phyloP scores from a whole-genome alignment of 2,888 invertebrate species.

The Clistopyga incitator region DNA sequence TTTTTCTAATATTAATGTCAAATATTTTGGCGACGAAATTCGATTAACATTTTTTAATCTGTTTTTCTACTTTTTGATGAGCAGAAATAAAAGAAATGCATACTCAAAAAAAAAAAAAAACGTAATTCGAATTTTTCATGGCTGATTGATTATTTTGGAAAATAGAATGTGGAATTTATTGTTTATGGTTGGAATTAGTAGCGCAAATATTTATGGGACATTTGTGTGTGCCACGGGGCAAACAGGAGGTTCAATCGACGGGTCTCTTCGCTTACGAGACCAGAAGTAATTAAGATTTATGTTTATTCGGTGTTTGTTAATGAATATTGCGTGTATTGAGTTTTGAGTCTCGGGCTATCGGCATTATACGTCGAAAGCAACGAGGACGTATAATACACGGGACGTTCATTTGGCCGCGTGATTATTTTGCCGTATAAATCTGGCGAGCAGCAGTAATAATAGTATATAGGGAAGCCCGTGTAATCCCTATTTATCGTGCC shows the following conservation, averaged over 20 bases:
- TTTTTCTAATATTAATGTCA: too few species aligned
- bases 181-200: neutral
- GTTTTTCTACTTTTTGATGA: too few species aligned
- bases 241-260: neutral
- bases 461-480: constrained; percentile 18
- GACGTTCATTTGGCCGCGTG: constrained; percentile 27
- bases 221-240: neutral
- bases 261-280: neutral
- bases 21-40: too few species aligned
- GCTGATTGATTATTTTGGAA: neutral
- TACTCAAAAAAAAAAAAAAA: too few species aligned
- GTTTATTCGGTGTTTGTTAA: constrained; percentile 21
- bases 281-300: constrained; percentile 15
- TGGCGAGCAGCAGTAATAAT: constrained; percentile 22
- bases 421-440: constrained; percentile 56
- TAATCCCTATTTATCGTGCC: constrained; percentile 62
- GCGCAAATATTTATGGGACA: neutral
- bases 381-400: constrained; percentile 16
- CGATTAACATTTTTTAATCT: too few species aligned
- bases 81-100: too few species aligned
- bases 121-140: too few species aligned
- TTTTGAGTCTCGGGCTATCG: neutral
- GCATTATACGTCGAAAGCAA: constrained; percentile 6
- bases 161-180: neutral
- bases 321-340: constrained; percentile 14